These are phyloP conservation scores for Hecatera dysodea DNA, from an alignment of 2,888 invertebrate genomes.

Conservation along the genomic window DNA sequence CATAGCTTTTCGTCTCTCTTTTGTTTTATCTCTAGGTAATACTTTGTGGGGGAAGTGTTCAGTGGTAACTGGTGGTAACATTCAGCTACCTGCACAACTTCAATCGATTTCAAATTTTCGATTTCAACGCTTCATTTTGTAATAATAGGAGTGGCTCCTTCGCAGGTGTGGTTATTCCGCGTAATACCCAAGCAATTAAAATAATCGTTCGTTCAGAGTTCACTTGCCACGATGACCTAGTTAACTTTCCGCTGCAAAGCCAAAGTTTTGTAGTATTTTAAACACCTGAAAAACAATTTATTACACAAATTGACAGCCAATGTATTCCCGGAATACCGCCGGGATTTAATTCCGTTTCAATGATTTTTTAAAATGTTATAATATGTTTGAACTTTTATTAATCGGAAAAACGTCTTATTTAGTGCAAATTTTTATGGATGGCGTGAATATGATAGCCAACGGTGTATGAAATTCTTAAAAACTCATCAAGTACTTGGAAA, in stretches of 20 bases:
- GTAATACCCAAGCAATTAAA: conserved; percentile 22
- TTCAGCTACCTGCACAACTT: not conserved
- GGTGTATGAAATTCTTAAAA: not conserved
- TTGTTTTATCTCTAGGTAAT: conserved; percentile 5
- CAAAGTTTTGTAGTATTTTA: not conserved
- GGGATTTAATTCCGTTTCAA: not conserved
- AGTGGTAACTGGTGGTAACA: not conserved
- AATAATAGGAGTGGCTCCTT: not conserved
- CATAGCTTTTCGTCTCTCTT: conserved; percentile 16
- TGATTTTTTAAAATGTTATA: not conserved
- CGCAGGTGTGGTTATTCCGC: not conserved
- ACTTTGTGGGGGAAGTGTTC: not conserved
- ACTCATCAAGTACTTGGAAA: not conserved
- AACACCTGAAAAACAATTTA: conserved; percentile 24
- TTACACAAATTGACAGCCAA: conserved; percentile 23
- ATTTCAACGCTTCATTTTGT: not conserved
- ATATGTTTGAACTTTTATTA: conserved; percentile 5
- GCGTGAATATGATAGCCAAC: not conserved
- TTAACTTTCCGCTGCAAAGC: not conserved
- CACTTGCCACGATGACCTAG: conserved; percentile 19
- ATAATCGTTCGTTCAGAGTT: conserved; percentile 13
- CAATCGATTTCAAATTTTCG: not conserved
- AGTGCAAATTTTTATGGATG: not conserved
- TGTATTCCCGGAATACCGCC: not conserved
- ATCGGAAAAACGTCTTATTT: not conserved